Evolutionary conservation across 2,113 vertebrate species (phyloP).

Genomic region (Nicator chloris): DNA sequence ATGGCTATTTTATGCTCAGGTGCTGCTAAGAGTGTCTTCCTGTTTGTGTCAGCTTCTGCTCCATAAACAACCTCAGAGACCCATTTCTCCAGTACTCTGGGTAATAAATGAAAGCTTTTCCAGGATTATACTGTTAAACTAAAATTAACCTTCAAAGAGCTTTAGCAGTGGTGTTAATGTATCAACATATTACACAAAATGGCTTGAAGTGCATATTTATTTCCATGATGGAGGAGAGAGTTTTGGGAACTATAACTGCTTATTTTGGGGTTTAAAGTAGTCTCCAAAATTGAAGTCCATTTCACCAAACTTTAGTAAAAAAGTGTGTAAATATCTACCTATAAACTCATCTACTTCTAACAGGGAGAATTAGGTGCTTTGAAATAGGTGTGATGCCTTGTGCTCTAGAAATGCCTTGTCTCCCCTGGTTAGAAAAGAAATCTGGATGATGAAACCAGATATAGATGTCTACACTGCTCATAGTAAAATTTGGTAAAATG

Average conservation of each 20-base stretch:
- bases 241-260: not conserved
- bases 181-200: not conserved
- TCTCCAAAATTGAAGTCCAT: not conserved
- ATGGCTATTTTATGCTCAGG: not conserved
- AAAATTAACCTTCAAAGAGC: not conserved
- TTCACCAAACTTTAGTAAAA: not conserved
- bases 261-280: not conserved
- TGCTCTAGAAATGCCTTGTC: not conserved
- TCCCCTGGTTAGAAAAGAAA: not conserved
- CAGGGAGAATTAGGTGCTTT: not conserved
- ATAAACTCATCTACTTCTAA: not conserved
- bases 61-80: not conserved
- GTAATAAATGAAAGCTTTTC: not conserved
- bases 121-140: not conserved
- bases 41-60: not conserved
- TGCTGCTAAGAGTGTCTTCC: constrained; percentile 10
- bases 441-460: not conserved
- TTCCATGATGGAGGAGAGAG: not conserved
- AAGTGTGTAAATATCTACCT: not conserved
- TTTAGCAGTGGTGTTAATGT: not conserved
- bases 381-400: not conserved
- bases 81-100: not conserved
- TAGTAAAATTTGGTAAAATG: not conserved
- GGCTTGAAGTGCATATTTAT: not conserved
- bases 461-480: not conserved